These are phyloP conservation scores for Phrynocephalus versicolor DNA, from an alignment of 2,113 vertebrate species.

Conservation along the genomic window DNA sequence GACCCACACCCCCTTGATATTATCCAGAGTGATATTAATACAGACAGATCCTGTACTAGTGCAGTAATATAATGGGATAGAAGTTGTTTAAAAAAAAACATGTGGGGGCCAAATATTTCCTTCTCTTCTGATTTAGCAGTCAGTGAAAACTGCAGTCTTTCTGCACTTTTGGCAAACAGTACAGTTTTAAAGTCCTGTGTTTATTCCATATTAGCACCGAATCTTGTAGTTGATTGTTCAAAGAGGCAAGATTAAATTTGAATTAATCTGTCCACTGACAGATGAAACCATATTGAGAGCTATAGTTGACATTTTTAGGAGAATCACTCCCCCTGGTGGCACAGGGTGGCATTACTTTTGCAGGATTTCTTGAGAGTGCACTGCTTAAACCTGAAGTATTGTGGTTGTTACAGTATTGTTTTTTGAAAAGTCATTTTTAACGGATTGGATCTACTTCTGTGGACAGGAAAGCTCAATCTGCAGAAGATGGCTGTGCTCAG, in stretches of 20 bases:
- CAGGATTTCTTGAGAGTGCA: too few relatives aligned
- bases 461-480: too few relatives aligned
- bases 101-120: too few relatives aligned
- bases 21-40: too few relatives aligned
- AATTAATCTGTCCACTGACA: neutral
- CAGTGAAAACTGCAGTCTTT: neutral
- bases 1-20: too few relatives aligned
- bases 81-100: too few relatives aligned
- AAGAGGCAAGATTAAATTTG: neutral
- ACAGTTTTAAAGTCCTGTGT: neutral
- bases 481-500: too few relatives aligned
- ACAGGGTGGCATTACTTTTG: neutral
- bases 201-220: neutral
- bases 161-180: neutral
- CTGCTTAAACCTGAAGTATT: neutral
- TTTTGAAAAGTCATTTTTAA: too few relatives aligned
- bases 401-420: too few relatives aligned
- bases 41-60: too few relatives aligned
- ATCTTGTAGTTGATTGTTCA: neutral
- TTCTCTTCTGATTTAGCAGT: neutral
- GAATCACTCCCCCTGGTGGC: conserved; percentile 5
- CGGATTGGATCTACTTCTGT: too few relatives aligned
- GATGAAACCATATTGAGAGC: neutral
- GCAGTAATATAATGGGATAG: too few relatives aligned
- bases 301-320: neutral